Evolutionary conservation across 2,113 vertebrate species (phyloP).

Genomic region (Sander lucioperca): DNA sequence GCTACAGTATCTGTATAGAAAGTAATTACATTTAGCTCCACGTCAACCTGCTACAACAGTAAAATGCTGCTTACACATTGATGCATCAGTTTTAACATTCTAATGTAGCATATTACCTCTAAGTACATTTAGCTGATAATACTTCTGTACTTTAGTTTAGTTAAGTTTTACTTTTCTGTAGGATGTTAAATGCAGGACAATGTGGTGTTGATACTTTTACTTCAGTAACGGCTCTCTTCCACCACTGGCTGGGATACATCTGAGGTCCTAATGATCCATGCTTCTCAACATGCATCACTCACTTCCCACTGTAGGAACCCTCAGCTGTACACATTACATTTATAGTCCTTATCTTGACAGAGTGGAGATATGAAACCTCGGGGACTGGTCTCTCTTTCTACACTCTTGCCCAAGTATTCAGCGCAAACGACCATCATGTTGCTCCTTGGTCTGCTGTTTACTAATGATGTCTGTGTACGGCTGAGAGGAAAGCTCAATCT

Average conservation of each 20-base stretch:
- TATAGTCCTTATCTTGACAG: constrained; percentile 22
- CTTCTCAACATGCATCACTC: constrained; percentile 4
- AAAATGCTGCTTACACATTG: not conserved
- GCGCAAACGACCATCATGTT: constrained; percentile 34
- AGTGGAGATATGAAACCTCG: constrained; percentile 29
- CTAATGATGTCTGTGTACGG: constrained; percentile 39
- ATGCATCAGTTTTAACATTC: not conserved
- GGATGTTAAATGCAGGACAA: not conserved
- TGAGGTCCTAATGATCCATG: constrained; percentile 3
- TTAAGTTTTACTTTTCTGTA: too few species aligned
- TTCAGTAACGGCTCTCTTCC: not conserved
- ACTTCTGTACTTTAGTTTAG: not conserved
- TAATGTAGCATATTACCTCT: not conserved
- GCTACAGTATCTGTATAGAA: not conserved
- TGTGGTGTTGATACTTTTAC: not conserved
- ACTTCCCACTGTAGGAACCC: constrained; percentile 1
- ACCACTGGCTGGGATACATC: not conserved
- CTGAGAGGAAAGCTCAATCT: constrained; percentile 57
- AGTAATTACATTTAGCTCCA: not conserved
- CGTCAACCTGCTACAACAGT: not conserved
- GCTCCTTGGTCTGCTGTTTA: constrained; percentile 45
- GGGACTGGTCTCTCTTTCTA: constrained; percentile 34
- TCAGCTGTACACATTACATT: constrained; percentile 17
- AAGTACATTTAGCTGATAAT: not conserved
- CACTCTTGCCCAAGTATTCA: constrained; percentile 30